Evolutionary conservation across 2,888 invertebrate genomes (phyloP).

Genomic region (Rotaria magnacalcarata): DNA sequence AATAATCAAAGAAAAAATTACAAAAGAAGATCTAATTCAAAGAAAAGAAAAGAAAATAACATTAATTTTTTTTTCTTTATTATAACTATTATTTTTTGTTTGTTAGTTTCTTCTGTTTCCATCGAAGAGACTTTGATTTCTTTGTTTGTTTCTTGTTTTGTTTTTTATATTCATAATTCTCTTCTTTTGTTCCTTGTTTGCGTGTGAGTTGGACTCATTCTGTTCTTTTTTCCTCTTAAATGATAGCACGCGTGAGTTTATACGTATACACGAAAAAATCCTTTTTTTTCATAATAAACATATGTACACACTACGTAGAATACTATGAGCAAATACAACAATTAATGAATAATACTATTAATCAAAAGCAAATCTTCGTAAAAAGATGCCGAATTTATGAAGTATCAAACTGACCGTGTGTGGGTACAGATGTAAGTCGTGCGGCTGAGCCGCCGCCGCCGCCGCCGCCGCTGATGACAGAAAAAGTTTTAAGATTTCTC

Average conservation of each 20-base stretch:
- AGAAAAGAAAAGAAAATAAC: neutral
- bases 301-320: slow-evolving; percentile 18
- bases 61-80: slow-evolving; percentile 2
- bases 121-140: neutral
- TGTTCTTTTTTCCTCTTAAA: neutral
- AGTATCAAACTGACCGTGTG: too few relatives aligned
- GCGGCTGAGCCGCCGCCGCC: too few relatives aligned
- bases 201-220: neutral
- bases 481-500: too few relatives aligned
- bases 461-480: too few relatives aligned
- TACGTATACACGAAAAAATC: neutral
- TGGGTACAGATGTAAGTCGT: too few relatives aligned
- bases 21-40: slow-evolving; percentile 1
- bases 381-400: too few relatives aligned
- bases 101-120: neutral
- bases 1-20: too few relatives aligned
- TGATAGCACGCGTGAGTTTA: slow-evolving; percentile 1
- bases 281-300: slow-evolving; percentile 13
- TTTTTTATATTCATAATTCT: neutral
- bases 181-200: neutral
- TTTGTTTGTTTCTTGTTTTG: neutral
- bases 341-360: neutral
- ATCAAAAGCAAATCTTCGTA: too few relatives aligned
- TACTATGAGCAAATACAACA: neutral
- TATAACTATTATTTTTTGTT: neutral